Evolutionary conservation across 2,113 vertebrate genomes (phyloP).

Genomic region (Trematocara zebra): DNA sequence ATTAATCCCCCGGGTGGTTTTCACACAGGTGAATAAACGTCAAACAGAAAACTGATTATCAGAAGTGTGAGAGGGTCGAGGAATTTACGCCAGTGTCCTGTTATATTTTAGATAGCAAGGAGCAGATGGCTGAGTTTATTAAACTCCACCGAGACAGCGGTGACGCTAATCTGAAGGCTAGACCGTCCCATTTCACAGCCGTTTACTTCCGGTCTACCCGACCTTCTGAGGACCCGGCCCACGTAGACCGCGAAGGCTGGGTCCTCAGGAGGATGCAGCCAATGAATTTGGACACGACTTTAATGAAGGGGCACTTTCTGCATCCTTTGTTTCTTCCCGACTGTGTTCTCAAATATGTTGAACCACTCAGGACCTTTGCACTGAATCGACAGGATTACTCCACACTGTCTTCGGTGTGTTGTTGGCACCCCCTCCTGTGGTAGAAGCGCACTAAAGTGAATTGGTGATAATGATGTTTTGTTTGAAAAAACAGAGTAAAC

Average conservation of each 20-base stretch:
- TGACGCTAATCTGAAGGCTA: rapidly evolving
- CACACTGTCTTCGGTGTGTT: background rate
- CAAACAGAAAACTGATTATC: background rate
- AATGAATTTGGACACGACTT: background rate
- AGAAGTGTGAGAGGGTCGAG: background rate
- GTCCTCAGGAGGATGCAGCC: background rate
- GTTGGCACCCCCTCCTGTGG: constrained; percentile 31
- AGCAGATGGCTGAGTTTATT: background rate
- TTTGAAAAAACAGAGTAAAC: background rate
- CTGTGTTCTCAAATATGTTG: constrained; percentile 8
- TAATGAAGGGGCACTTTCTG: background rate
- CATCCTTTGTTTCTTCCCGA: background rate
- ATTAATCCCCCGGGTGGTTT: rapidly evolving
- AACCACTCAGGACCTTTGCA: constrained; percentile 35
- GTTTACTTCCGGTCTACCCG: background rate
- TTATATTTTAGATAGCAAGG: background rate
- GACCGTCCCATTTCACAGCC: rapidly evolving
- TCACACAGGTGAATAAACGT: background rate
- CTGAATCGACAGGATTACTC: constrained; percentile 1
- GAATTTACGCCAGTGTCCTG: rapidly evolving
- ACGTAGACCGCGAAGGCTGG: background rate
- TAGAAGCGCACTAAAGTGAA: background rate
- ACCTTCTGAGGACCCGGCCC: background rate
- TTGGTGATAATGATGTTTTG: background rate
- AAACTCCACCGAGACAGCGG: background rate